phyloP scores from a whole-genome alignment of 2,888 invertebrate genomes.

The Rhopalosiphum nymphaeae region DNA sequence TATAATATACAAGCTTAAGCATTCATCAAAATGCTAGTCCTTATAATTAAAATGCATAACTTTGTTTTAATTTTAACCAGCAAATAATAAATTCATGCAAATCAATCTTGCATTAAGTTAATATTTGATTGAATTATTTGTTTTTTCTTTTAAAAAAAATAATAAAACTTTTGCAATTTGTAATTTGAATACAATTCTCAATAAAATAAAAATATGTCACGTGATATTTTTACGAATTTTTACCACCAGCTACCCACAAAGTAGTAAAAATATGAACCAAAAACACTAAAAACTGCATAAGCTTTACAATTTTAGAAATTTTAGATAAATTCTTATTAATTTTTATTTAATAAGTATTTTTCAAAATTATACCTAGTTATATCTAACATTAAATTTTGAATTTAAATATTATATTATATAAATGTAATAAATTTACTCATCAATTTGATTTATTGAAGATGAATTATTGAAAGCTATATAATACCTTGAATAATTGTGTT shows the following conservation, averaged over 20 bases:
- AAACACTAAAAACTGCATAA: not conserved
- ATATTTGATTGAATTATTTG: conserved; percentile 1
- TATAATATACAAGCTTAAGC: not conserved
- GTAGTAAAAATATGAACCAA: not conserved
- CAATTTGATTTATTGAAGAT: not conserved
- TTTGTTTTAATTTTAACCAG: not conserved
- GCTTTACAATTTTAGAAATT: not conserved
- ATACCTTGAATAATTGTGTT: not conserved
- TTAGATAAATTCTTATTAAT: not conserved
- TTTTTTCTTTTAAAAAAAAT: not conserved
- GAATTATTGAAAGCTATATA: not conserved
- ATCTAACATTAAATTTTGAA: not conserved
- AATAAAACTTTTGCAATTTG: not conserved
- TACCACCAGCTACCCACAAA: not conserved
- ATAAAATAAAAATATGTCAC: not conserved
- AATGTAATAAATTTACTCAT: not conserved
- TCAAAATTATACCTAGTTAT: not conserved
- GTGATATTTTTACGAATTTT: not conserved
- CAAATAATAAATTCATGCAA: not conserved
- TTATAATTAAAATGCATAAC: not conserved
- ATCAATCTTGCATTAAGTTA: not conserved
- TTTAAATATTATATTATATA: not conserved
- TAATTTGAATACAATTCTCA: not conserved
- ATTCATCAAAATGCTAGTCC: not conserved
- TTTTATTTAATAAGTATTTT: not conserved